These are phyloP conservation scores for Mionectes macconnelli DNA, from an alignment of 2,113 vertebrate species.

Conservation along the genomic window DNA sequence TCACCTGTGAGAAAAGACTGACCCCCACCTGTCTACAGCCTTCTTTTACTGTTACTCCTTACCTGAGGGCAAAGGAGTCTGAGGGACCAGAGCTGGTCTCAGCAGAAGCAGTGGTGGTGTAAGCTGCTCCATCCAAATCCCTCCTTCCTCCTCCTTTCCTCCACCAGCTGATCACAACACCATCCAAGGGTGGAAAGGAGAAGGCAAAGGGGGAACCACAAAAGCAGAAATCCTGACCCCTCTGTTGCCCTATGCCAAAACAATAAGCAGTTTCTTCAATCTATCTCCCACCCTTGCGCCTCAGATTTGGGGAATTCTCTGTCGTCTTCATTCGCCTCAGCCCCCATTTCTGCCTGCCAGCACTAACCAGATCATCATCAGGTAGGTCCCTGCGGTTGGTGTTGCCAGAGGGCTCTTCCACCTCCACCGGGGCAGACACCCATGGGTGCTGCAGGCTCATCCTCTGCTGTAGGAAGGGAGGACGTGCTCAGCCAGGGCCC, in stretches of 20 bases:
- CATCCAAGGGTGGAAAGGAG: not conserved
- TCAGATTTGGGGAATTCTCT: rapidly evolving
- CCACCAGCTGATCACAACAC: not conserved
- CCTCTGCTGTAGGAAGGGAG: not conserved
- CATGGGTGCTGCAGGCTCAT: slow-evolving; percentile 53
- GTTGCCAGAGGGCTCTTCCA: not conserved
- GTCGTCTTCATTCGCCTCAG: not conserved
- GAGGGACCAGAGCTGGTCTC: rapidly evolving
- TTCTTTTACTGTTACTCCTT: not conserved
- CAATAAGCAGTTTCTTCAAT: not conserved
- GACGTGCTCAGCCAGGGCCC: not conserved
- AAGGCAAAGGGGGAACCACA: not conserved
- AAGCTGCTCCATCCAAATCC: not conserved
- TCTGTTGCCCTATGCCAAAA: not conserved
- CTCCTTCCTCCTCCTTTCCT: not conserved
- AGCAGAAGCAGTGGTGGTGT: not conserved
- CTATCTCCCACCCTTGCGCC: not conserved
- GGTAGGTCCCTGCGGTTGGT: not conserved
- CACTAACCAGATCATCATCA: slow-evolving; percentile 20
- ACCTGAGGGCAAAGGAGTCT: not conserved
- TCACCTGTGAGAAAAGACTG: not conserved
- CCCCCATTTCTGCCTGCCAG: not conserved
- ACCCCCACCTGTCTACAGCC: not conserved
- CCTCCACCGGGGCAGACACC: not conserved
- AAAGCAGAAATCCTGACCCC: not conserved